phyloP scores from a whole-genome alignment of 2,113 vertebrate species.

The Dicentrarchus labrax region DNA sequence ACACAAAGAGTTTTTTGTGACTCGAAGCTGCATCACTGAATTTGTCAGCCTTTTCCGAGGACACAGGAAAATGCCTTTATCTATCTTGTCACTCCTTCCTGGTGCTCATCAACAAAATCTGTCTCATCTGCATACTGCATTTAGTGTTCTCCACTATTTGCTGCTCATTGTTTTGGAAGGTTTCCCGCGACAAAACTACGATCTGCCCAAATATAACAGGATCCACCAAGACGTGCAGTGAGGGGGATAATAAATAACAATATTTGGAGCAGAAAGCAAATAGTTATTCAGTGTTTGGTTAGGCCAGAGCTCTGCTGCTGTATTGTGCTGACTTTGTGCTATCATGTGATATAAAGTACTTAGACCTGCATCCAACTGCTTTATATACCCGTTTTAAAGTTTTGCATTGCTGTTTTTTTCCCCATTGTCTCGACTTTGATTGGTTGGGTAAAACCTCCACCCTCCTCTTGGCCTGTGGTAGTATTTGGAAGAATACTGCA shows the following conservation, averaged over 20 bases:
- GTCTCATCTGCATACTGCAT: neutral
- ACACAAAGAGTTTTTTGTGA: neutral
- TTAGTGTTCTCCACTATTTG: neutral
- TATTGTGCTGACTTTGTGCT: constrained; percentile 2
- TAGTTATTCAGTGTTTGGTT: neutral
- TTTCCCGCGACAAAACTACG: constrained; percentile 12
- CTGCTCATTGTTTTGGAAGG: constrained; percentile 8
- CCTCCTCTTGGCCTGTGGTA: constrained; percentile 51
- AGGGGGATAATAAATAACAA: constrained; percentile 43
- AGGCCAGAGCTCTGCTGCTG: constrained; percentile 27
- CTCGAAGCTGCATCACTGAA: neutral
- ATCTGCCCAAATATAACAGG: constrained; percentile 46
- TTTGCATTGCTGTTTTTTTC: constrained; percentile 31
- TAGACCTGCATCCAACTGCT: constrained; percentile 54
- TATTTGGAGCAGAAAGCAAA: constrained; percentile 30
- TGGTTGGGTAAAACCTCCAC: constrained; percentile 50
- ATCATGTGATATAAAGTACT: constrained; percentile 28
- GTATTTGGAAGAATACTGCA: constrained; percentile 39
- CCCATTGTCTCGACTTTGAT: constrained; percentile 28
- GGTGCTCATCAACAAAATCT: neutral
- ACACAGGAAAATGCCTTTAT: constrained; percentile 6
- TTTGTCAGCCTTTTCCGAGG: neutral
- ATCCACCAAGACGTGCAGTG: constrained; percentile 13
- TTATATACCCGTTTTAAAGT: constrained; percentile 47
- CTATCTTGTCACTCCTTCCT: constrained; percentile 5